phyloP scores from a whole-genome alignment of 2,888 invertebrate genomes.

The Polyommatus icarus region DNA sequence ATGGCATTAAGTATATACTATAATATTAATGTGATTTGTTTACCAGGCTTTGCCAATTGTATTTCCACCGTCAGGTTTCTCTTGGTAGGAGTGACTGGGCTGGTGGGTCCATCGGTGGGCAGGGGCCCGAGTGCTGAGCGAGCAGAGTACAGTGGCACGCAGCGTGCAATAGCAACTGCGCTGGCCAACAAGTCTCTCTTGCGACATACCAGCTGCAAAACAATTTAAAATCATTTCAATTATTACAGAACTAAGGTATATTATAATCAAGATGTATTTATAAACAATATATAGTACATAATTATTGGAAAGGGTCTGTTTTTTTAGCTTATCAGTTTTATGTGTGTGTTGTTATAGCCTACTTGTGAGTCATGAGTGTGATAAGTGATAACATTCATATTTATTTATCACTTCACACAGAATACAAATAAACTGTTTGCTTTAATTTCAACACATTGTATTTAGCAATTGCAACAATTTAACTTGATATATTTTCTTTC shows the following conservation, averaged over 20 bases:
- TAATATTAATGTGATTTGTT: neutral
- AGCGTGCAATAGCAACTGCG: constrained; percentile 89
- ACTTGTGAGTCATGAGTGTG: neutral
- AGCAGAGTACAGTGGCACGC: constrained; percentile 85
- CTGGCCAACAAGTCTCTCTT: constrained; percentile 88
- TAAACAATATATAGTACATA: too few species aligned
- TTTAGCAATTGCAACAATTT: too few species aligned
- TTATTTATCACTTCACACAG: neutral
- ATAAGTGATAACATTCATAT: neutral
- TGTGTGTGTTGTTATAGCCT: neutral
- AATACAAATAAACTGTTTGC: neutral
- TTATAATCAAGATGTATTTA: too few species aligned
- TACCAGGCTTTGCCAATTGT: constrained; percentile 52
- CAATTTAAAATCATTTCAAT: neutral
- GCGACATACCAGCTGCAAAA: constrained; percentile 86
- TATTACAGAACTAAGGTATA: neutral
- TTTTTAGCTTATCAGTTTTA: neutral
- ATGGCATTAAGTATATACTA: too few species aligned
- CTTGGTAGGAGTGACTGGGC: constrained; percentile 46
- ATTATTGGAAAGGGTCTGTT: neutral
- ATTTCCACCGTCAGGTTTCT: constrained; percentile 59
- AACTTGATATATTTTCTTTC: too few species aligned
- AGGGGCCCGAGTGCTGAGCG: constrained; percentile 56
- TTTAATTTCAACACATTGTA: too few species aligned
- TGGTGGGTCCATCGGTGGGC: constrained; percentile 55